Evolutionary conservation across 2,113 vertebrate species (phyloP), one percentile per base, ranked within the genome.

Genomic region (Xiphophorus hellerii): DNA sequence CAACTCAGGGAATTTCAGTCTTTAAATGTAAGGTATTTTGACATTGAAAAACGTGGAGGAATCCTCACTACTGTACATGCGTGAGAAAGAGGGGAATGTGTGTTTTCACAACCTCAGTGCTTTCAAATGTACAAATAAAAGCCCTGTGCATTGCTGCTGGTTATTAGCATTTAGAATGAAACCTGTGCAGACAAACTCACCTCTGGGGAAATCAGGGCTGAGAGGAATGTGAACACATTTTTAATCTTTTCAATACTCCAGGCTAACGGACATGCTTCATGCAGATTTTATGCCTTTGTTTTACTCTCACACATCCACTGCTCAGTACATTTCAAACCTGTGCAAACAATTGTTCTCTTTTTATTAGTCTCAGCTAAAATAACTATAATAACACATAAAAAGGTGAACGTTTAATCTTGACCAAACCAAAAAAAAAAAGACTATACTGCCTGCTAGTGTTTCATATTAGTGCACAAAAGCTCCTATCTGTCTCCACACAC

Each of bases 101-200:
- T 54, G 0, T 69, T 68, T 77, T 22, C 11, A 30, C 29, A 27
- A 29, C 37, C 31, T 62, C 62, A 20, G 61, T 64, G 22, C 70
- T 27, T 71, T 11, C 13, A 8, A 54, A 51, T 60, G 35, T 75
- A 70, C 64, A 31, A 11, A 42, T 31, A 71, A 74, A 28, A 88
- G 69, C 73, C 44, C 44, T 22, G 1, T 62, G 66, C 68, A 68
- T 66, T 62, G 20, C 44, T 25, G 71, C 66, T 76, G 27, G 12
- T 62, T 64, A 87, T 90, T 92, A 82, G 74, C 84, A 86, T 93
- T 88, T 89, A 82, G 75, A 89, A 89, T 85, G 71, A 84, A 82
- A 78, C 69, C 80, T 74, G 73, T 76, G 76, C 61, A 80, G 80
- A 82, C 80, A 76, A 76, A 85, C 62, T 71, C 58, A 73, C 63